Percentiles rank a stretch among this genome's conserved stretches.
phyloP scores from a whole-genome alignment of 2,888 invertebrate species.

The Caenorhabditis zanzibari region DNA sequence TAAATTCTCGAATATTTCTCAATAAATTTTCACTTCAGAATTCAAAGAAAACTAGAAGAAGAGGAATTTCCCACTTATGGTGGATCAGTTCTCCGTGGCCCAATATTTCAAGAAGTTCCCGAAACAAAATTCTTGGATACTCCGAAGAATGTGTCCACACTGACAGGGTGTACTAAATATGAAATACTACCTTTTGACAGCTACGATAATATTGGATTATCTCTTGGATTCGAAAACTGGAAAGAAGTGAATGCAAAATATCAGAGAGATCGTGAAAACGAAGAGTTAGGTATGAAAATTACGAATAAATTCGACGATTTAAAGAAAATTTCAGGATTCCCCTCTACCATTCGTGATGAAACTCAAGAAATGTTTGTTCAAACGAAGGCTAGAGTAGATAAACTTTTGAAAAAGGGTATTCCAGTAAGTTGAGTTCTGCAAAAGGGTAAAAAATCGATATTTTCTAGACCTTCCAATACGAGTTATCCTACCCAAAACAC shows the following conservation, averaged over 20 bases:
- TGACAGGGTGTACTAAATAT: conserved; percentile 53
- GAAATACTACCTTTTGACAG: not conserved
- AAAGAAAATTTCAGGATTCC: conserved; percentile 22
- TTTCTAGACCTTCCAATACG: conserved; percentile 69
- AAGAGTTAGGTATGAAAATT: conserved; percentile 3
- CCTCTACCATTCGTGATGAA: conserved; percentile 12
- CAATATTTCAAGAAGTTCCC: conserved; percentile 54
- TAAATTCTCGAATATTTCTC: too few species aligned
- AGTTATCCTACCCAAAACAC: conserved; percentile 69
- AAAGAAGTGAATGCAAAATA: conserved; percentile 56
- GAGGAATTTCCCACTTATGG: conserved; percentile 23
- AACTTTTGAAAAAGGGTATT: not conserved
- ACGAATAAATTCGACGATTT: not conserved
- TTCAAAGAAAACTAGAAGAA: conserved; percentile 60
- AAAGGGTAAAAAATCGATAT: not conserved
- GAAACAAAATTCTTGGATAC: conserved; percentile 41
- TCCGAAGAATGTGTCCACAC: conserved; percentile 20
- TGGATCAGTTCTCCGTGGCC: conserved; percentile 20
- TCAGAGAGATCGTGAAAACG: conserved; percentile 37
- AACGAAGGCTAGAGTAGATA: conserved; percentile 2
- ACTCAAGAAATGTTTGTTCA: conserved; percentile 51
- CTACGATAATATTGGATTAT: conserved; percentile 24
- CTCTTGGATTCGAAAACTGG: conserved; percentile 38
- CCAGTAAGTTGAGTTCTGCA: not conserved
- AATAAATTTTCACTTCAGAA: too few species aligned